phyloP scores from a whole-genome alignment of 2,113 vertebrate species.

The Callionymus lyra region DNA sequence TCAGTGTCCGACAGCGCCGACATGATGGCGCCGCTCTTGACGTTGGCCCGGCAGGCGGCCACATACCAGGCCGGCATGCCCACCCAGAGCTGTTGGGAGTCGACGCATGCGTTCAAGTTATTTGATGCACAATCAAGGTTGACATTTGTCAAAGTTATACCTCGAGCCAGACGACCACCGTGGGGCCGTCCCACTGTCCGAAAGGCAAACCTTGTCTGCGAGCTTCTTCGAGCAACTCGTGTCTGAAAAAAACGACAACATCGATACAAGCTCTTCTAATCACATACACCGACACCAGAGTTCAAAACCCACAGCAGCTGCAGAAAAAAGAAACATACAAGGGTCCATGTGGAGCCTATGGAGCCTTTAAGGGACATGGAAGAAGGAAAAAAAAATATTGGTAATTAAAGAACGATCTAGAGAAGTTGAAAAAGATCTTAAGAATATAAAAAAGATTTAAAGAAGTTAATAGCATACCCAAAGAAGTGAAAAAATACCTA shows the following conservation, averaged over 20 bases:
- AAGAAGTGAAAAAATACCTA: no score
- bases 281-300: background rate
- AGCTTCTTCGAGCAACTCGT: slow-evolving; percentile 92
- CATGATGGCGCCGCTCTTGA: slow-evolving; percentile 98
- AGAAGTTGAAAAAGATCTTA: no score
- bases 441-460: no score
- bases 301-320: background rate
- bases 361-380: no score
- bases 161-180: slow-evolving; percentile 95
- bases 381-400: no score
- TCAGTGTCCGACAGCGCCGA: slow-evolving; percentile 94
- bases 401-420: no score
- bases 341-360: no score
- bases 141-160: slow-evolving; percentile 47
- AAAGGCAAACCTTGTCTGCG: slow-evolving; percentile 89
- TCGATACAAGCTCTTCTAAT: background rate
- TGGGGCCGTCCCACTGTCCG: slow-evolving; percentile 95
- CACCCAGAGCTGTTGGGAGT: slow-evolving; percentile 83
- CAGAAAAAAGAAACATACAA: slow-evolving; percentile 10
- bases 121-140: background rate
- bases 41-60: slow-evolving; percentile 91
- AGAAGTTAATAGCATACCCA: no score
- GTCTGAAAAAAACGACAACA: slow-evolving; percentile 38
- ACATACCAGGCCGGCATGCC: slow-evolving; percentile 99
- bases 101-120: background rate